Evolutionary conservation across 2,797 vertebrate genomes (phyloP), one percentile per base, ranked within the genome.

Genomic region (Neosalanx taihuensis): DNA sequence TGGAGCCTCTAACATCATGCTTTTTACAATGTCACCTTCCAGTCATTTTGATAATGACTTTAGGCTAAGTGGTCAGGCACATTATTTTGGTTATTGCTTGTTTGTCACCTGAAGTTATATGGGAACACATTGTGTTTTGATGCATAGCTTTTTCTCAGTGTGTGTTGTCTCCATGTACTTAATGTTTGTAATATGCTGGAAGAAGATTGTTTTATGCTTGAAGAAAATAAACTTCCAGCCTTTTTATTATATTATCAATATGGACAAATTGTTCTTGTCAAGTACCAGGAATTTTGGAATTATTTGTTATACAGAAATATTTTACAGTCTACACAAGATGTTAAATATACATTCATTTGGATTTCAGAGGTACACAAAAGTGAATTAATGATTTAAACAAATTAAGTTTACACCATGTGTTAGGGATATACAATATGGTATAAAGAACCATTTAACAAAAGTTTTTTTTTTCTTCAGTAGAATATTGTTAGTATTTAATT

Each of bases 181-280:
- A 76, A 72, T 81, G 71, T 79, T 84, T 83, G 72, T 84, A 73
- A 85, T 88, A 62, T 83, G 77, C 81, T 85, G 79, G 80, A 86
- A 79, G 69, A 72, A 56, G 26, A 58, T 69, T 69, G 70, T 87
- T 90, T 85, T 56, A 86, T 81, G 68, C 84, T 76, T 86, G 80
- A 81, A 89, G 84, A 89, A 87, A 71, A 67, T 60, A 60, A 60
- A 67, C 51, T 74, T 53, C 53, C 74, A 77, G 49, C 72, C 74
- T 86, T 84, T 83, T 31, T 69, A 58, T 58, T 59, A 5, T 20
- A 17, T 18, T 33, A 17, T 58, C 53, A 58, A 12, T 9, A 30
- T n/a, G 9, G 57, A 59, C 29, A 33, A 37, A 56, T 12, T 49
- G 20, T 66, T 9, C 18, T 64, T 35, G 5, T 35, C 1, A n/a